Conservation (phyloP, 2,113 vertebrate genomes). For the Tichodroma muraria region DNA sequence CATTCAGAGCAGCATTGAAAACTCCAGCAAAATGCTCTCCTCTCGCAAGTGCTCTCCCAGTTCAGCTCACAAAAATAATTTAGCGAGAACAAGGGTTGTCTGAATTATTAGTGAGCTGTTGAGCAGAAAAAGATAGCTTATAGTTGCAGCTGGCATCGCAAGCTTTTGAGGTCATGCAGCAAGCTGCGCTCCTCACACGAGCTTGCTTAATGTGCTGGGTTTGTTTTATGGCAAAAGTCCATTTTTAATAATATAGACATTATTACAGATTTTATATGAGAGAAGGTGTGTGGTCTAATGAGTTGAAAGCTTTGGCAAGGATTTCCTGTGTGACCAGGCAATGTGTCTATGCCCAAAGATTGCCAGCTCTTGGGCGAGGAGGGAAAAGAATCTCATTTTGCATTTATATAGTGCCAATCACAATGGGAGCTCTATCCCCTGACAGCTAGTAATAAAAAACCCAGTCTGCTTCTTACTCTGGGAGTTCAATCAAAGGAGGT, state of each 20-base stretch:
- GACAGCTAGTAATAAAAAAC: background rate
- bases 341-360: background rate
- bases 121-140: slow-evolving; percentile 57
- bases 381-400: background rate
- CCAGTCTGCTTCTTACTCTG: background rate
- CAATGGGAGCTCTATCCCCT: background rate
- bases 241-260: slow-evolving; percentile 54
- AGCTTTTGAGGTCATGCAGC: slow-evolving; percentile 2
- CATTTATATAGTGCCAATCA: background rate
- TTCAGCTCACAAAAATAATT: slow-evolving; percentile 70
- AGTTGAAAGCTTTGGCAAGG: slow-evolving; percentile 20
- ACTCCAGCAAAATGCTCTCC: slow-evolving; percentile 41
- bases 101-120: slow-evolving; percentile 61
- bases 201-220: background rate
- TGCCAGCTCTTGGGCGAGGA: background rate
- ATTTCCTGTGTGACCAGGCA: background rate
- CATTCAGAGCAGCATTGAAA: slow-evolving; percentile 49
- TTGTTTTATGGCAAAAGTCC: slow-evolving; percentile 41
- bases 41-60: slow-evolving; percentile 59
- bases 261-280: slow-evolving; percentile 21
- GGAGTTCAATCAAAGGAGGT: background rate
- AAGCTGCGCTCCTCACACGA: background rate
- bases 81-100: slow-evolving; percentile 44
- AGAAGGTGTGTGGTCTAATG: slow-evolving; percentile 21
- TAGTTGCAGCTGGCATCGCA: background rate